Evolutionary conservation across 2,113 vertebrate genomes (phyloP), one percentile per base, ranked within the genome.

Genomic region (Cyprinodon variegatus): DNA sequence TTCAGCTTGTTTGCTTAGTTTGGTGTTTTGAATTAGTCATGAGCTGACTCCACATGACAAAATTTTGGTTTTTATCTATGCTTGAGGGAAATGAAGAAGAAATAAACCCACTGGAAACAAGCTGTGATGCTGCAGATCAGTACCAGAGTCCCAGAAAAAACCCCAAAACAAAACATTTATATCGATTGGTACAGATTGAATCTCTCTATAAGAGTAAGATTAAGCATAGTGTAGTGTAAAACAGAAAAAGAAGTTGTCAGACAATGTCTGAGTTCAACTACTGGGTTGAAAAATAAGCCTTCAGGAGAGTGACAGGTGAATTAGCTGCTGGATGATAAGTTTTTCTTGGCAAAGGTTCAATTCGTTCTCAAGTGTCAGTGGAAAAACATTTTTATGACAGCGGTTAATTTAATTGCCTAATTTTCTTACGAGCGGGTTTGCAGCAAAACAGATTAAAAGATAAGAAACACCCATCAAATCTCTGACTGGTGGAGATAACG

Each of bases 221-320:
- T 20, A 57, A 57, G 3, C 7, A 7, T n/a, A 4, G 10, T 59
- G 69, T n/a, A 69, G 65, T 82, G 74, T 86, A 65, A 78, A 81
- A 87, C 70, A 71, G 73, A 90, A 66, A 43, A 15, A 43, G 68
- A 15, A 43, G 68, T 65, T 72, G 63, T 76, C 50, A 79, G 70
- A 76, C 12, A 5, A 73, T 72, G 74, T 82, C 87, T 87, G 68
- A 86, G 46, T 73, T 76, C 81, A 74, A 81, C 68, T 86, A 67
- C 62, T 74, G 75, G n/a, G 74, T 72, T 81, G 41, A 84, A 84
- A 53, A 65, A 57, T 57, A 61, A 29, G 75, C 72, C 71, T 0
- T 11, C 61, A 71, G 17, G 50, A 78, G 74, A 81, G 15, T 86
- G 83, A 89, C 84, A 85, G 78, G 84, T 82, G 78, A 84, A 83